Evolutionary conservation across 2,888 invertebrate species (phyloP).

Genomic region (Mayetiola destructor): DNA sequence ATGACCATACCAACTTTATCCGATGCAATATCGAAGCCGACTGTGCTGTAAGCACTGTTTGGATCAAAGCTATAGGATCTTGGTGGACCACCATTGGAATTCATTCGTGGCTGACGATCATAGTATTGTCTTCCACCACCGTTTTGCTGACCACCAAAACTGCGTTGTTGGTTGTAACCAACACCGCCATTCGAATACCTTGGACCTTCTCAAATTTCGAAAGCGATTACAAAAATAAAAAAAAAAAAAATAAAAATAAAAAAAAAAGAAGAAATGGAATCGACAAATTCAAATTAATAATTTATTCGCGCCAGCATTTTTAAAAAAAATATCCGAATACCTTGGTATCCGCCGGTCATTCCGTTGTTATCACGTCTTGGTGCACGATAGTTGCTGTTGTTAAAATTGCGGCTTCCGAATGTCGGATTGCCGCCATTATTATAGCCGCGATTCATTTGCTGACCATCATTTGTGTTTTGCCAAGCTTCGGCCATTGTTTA

Average conservation of each 20-base stretch:
- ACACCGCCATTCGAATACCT: neutral
- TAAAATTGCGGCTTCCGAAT: slow-evolving; percentile 7
- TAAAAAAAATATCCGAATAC: neutral
- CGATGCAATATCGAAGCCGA: slow-evolving; percentile 7
- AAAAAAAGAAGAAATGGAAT: neutral
- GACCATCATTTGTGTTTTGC: slow-evolving; percentile 7
- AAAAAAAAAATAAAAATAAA: neutral
- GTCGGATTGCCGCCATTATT: slow-evolving; percentile 3
- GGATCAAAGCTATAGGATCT: slow-evolving; percentile 2
- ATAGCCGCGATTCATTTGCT: neutral
- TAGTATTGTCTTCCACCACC: neutral
- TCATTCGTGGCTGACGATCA: neutral
- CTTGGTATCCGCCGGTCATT: neutral
- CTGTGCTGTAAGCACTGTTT: neutral
- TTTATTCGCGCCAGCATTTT: neutral
- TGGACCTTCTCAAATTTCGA: neutral
- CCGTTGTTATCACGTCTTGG: neutral
- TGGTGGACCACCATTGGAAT: slow-evolving; percentile 1
- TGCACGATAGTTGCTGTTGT: slow-evolving; percentile 11
- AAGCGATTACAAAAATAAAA: neutral
- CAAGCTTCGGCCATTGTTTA: slow-evolving; percentile 5
- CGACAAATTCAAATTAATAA: neutral
- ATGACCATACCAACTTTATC: slow-evolving; percentile 14
- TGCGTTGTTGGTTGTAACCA: neutral
- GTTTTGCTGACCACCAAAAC: slow-evolving; percentile 6